Percentiles rank a stretch among this genome's conserved stretches.
Evolutionary conservation across 2,888 invertebrate species (phyloP).

Genomic region (Platerodrilus igneus): DNA sequence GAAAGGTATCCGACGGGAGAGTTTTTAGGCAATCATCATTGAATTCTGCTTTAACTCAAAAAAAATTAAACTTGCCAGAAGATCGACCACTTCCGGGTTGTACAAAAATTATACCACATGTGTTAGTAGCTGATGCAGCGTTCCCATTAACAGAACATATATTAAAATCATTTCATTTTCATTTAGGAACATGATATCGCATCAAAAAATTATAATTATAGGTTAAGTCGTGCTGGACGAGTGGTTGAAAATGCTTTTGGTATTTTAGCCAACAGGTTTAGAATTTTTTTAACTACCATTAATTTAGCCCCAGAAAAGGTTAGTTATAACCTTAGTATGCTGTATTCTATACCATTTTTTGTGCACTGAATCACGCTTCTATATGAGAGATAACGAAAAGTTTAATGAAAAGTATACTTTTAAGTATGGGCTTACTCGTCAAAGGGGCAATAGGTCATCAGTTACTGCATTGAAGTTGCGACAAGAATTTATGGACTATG

Average conservation of each 20-base stretch:
- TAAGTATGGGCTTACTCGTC: no score
- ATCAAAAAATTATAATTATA: conserved; percentile 24
- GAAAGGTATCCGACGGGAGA: conserved; percentile 30
- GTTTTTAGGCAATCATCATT: conserved; percentile 27
- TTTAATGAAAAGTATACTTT: no score
- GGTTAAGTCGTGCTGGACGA: conserved; percentile 28
- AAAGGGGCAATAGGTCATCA: no score
- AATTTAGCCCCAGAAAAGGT: no score
- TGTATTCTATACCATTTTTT: no score
- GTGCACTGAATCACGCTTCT: no score
- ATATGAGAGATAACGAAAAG: no score
- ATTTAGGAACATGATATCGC: no score
- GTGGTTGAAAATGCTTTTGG: conserved; percentile 32
- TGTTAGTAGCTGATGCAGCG: conserved; percentile 32
- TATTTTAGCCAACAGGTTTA: conserved; percentile 31
- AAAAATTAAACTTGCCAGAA: conserved; percentile 30
- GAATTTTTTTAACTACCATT: conserved; percentile 27
- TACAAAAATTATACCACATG: conserved; percentile 24
- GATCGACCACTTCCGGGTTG: conserved; percentile 23
- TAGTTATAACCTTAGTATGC: no score
- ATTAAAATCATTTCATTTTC: no score
- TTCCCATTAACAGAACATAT: conserved; percentile 28
- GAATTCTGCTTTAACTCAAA: conserved; percentile 19
- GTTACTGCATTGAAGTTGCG: no score
- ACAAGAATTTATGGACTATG: no score